Evolutionary conservation across 1,140 invertebrate species (phyloP).

Genomic region (Drosophila pruinosa): DNA sequence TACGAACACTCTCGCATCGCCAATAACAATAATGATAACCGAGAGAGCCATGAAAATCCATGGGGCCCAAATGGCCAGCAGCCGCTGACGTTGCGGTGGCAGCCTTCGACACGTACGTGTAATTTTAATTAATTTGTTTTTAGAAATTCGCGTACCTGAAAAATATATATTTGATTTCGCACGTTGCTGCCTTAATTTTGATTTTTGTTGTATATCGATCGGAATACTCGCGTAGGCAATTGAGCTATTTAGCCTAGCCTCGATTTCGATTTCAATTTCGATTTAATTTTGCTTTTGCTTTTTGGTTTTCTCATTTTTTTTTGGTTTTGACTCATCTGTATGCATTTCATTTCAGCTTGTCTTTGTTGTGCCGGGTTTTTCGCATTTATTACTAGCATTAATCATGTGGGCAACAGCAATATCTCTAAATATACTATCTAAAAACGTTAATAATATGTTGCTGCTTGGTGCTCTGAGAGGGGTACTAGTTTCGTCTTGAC

Average conservation of each 20-base stretch:
- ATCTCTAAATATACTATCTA: constrained; percentile 22
- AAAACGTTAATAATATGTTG: constrained; percentile 62
- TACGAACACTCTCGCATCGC: neutral
- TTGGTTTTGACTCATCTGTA: constrained; percentile 57
- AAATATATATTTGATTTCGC: constrained; percentile 58
- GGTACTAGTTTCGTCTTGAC: constrained; percentile 38
- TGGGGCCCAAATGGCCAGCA: constrained; percentile 12
- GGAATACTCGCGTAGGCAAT: constrained; percentile 11
- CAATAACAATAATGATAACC: constrained; percentile 50
- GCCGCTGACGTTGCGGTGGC: constrained; percentile 1
- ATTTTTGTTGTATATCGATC: constrained; percentile 66
- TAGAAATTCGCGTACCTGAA: constrained; percentile 47
- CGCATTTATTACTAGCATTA: constrained; percentile 64
- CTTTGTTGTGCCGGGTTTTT: constrained; percentile 56
- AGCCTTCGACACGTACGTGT: constrained; percentile 70
- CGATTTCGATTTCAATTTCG: constrained; percentile 21
- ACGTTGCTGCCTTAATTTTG: constrained; percentile 54
- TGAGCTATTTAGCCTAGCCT: constrained; percentile 47
- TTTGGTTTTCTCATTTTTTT: neutral
- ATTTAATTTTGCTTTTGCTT: neutral
- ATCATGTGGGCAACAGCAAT: constrained; percentile 45
- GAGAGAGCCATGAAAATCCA: constrained; percentile 36
- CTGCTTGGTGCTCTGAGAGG: neutral
- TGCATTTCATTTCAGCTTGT: constrained; percentile 32
- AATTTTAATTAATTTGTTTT: constrained; percentile 76